Conservation (phyloP, 2,888 invertebrate species). For the Nymphalis c-album region DNA sequence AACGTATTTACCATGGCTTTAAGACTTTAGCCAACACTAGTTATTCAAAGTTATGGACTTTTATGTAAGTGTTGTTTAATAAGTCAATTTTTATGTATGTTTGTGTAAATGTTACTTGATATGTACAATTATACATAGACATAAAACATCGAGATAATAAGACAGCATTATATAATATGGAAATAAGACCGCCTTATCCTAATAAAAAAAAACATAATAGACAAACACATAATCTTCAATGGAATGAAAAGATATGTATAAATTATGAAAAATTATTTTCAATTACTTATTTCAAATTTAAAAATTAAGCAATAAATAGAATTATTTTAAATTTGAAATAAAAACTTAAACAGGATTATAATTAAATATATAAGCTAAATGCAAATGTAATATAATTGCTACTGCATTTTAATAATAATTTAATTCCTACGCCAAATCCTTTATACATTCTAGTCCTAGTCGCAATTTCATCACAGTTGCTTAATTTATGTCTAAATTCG, state of each 20-base stretch:
- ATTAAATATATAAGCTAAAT: background rate
- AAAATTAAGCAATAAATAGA: background rate
- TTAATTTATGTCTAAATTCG: background rate
- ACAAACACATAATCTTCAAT: too few relatives aligned
- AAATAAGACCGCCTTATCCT: background rate
- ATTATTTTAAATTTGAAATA: background rate
- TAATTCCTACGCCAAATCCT: background rate
- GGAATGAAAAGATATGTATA: too few relatives aligned
- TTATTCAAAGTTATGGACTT: too few relatives aligned
- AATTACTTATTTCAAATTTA: background rate
- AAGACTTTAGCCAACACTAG: too few relatives aligned
- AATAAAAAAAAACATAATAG: too few relatives aligned
- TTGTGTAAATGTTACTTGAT: too few relatives aligned
- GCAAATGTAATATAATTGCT: slow-evolving; percentile 5
- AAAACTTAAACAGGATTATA: slow-evolving; percentile 2
- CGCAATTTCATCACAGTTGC: slow-evolving; percentile 14
- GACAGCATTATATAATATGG: background rate
- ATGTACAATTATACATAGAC: background rate
- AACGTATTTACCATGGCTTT: too few relatives aligned
- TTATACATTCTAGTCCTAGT: background rate
- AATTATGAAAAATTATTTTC: background rate
- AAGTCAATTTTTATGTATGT: too few relatives aligned
- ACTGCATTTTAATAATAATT: background rate
- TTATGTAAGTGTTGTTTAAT: too few relatives aligned
- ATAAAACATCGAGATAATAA: background rate